Conservation (phyloP, 2,797 vertebrate species). For the Bovichtus diacanthus region DNA sequence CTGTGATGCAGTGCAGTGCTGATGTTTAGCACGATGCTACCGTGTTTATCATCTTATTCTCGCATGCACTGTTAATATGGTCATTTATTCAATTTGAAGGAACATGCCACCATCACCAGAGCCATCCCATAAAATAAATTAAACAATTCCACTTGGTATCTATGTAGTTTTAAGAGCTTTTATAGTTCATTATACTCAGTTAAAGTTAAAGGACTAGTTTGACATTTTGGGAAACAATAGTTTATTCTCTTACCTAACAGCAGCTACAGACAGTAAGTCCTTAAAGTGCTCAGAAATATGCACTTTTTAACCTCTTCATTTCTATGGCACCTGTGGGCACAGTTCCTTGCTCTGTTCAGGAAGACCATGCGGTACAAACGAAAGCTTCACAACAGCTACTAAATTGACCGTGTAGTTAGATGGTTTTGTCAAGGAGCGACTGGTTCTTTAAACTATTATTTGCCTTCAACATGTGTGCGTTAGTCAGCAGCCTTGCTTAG, state of each 20-base stretch:
- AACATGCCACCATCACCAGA: no score
- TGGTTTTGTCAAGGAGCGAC: background rate
- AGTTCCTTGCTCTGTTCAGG: background rate
- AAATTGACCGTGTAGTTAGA: background rate
- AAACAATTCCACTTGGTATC: no score
- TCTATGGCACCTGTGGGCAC: background rate
- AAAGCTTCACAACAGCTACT: background rate
- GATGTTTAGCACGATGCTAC: background rate
- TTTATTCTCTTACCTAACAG: background rate
- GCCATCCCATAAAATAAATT: no score
- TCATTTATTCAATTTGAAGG: background rate
- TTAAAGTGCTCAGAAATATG: background rate
- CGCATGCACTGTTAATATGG: background rate
- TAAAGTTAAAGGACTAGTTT: background rate
- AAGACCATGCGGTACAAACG: background rate
- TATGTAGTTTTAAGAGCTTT: background rate
- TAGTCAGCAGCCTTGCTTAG: background rate
- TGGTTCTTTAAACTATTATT: background rate
- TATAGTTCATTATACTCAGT: background rate
- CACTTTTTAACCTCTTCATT: background rate
- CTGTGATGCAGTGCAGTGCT: background rate
- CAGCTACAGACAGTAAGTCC: background rate
- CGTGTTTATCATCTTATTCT: background rate
- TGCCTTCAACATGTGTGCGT: constrained; percentile 11
- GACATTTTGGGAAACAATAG: background rate